Conservation (phyloP, 1,140 invertebrate species). For the Myzus persicae region DNA sequence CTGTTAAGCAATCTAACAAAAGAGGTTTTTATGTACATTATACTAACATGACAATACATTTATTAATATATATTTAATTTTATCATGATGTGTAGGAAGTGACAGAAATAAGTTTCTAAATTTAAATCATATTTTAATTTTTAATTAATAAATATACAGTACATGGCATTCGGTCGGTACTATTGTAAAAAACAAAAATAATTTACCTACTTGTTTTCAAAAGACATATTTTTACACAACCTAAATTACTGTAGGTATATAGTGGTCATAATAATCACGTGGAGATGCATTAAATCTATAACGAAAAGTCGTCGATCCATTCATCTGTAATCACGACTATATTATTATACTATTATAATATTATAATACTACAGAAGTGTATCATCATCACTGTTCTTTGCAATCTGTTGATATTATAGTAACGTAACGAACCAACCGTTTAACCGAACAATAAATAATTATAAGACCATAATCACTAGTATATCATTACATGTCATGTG, state of each 20-base stretch:
- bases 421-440: background rate
- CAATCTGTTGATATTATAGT: constrained; percentile 7
- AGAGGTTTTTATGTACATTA: background rate
- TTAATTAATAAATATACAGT: background rate
- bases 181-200: background rate
- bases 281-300: background rate
- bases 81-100: background rate
- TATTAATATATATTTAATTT: background rate
- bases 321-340: background rate
- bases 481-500: background rate
- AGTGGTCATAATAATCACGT: background rate
- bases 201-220: background rate
- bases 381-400: background rate
- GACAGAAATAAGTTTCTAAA: background rate
- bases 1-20: background rate
- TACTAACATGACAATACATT: background rate
- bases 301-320: background rate
- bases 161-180: background rate
- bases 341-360: background rate
- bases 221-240: background rate
- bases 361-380: background rate
- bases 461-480: background rate
- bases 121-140: background rate
- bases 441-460: background rate
- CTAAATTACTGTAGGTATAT: background rate